Percentiles rank a stretch among this genome's conserved stretches.
Conservation (phyloP, 2,797 vertebrate genomes). For the Peromyscus melanophrys region DNA sequence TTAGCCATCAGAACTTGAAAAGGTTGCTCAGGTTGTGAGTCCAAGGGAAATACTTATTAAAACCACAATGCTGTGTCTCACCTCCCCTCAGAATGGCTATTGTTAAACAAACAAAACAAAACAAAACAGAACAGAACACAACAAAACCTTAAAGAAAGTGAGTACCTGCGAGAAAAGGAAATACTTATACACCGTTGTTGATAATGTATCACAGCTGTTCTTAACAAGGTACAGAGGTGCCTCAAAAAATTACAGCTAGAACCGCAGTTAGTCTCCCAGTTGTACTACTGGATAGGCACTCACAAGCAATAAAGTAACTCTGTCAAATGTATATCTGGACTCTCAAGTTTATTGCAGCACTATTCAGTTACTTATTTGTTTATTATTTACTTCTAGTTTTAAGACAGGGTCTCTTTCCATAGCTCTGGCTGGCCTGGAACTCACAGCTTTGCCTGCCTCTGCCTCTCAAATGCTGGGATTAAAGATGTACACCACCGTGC, state of each 20-base stretch:
- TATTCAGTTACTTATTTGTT: background rate
- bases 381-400: background rate
- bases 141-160: background rate
- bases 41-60: background rate
- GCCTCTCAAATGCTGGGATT: background rate
- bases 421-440: background rate
- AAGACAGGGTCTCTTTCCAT: background rate
- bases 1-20: background rate
- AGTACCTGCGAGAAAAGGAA: background rate
- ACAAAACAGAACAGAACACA: no score
- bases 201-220: background rate
- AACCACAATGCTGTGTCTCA: background rate
- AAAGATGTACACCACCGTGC: background rate
- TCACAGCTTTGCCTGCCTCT: background rate
- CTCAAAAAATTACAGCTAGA: background rate
- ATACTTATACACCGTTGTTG: background rate
- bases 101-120: background rate
- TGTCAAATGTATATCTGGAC: background rate
- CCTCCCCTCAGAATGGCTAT: background rate
- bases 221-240: background rate
- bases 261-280: background rate
- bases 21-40: background rate
- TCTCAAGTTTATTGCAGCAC: background rate
- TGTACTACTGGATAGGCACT: background rate
- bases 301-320: background rate